phyloP scores from a whole-genome alignment of 2,797 vertebrate genomes.

The Ara ararauna region DNA sequence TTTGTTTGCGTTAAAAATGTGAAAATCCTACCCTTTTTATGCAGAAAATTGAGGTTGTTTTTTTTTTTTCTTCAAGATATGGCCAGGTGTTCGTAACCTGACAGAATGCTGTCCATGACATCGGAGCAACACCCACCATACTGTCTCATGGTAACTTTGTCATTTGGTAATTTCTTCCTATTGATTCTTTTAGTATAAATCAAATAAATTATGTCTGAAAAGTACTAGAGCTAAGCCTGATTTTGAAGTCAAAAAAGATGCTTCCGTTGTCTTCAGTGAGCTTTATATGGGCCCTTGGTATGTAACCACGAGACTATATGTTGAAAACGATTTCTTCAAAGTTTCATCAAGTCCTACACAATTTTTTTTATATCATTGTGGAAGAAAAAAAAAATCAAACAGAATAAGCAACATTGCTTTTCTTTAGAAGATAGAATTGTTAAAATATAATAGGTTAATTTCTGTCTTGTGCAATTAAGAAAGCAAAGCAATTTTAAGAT shows the following conservation, averaged over 20 bases:
- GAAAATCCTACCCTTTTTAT: not conserved
- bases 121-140: not conserved
- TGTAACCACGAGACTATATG: not conserved
- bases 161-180: not conserved
- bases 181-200: not conserved
- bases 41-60: not conserved
- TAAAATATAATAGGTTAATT: not conserved
- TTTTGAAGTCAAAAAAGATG: not conserved
- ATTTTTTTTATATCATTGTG: not conserved
- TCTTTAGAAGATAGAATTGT: not conserved
- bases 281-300: not conserved
- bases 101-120: not conserved
- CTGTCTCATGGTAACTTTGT: not conserved
- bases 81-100: not conserved
- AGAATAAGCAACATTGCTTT: not conserved
- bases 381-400: not conserved
- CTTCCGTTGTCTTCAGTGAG: not conserved
- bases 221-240: not conserved
- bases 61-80: not conserved
- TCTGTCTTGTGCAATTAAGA: not conserved
- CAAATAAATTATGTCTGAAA: not conserved
- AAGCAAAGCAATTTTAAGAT: not conserved
- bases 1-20: not conserved
- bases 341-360: not conserved
- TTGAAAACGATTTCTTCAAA: not conserved